Evolutionary conservation across 64 coral and sea anemone species (phyloP).

Genomic region (Montipora sp.): DNA sequence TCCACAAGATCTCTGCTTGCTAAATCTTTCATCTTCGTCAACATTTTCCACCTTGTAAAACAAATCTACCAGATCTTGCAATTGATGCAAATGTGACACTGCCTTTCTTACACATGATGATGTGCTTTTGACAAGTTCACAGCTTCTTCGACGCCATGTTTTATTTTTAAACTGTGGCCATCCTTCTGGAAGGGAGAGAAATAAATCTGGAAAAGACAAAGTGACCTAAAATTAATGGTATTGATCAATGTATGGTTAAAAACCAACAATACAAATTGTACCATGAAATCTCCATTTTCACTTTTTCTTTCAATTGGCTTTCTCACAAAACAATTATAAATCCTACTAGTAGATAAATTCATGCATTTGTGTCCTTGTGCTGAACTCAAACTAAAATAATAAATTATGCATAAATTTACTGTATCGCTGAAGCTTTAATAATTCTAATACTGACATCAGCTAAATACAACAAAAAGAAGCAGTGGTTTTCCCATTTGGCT

Average conservation of each 20-base stretch:
- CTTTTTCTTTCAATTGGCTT: too few species aligned
- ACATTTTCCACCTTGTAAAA: constrained; percentile 19
- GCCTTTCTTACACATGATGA: constrained; percentile 96
- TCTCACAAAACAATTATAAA: too few species aligned
- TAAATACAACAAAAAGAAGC: too few species aligned
- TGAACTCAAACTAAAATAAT: too few species aligned
- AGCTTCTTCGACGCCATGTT: constrained; percentile 81
- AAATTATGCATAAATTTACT: too few species aligned
- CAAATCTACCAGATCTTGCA: constrained; percentile 79
- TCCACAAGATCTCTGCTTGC: constrained; percentile 31
- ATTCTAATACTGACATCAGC: too few species aligned
- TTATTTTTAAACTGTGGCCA: constrained; percentile 74
- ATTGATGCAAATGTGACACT: constrained; percentile 77
- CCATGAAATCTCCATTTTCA: too few species aligned
- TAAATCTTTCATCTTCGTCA: constrained; percentile 4
- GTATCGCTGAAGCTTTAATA: too few species aligned
- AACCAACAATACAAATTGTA: too few species aligned
- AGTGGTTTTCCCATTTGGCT: too few species aligned
- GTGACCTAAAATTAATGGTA: not conserved
- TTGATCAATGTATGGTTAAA: not conserved
- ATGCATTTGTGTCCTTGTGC: too few species aligned
- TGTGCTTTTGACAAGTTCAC: constrained; percentile 85
- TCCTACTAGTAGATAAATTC: too few species aligned
- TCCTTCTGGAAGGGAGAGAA: constrained; percentile 71
- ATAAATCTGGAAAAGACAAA: constrained; percentile 61